phyloP scores from a whole-genome alignment of 2,888 invertebrate genomes.

The Agonum fuliginosum region DNA sequence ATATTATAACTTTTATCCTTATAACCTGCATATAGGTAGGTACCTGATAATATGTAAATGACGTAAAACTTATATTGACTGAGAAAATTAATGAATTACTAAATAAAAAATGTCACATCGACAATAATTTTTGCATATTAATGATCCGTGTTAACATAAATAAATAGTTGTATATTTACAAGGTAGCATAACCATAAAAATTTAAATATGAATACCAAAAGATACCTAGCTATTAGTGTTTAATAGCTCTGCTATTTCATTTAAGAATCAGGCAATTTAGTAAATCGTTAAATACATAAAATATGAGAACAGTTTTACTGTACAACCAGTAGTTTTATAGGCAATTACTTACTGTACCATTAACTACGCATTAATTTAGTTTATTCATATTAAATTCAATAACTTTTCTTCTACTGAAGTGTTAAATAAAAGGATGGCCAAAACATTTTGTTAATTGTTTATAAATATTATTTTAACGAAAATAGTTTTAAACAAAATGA shows the following conservation, averaged over 20 bases:
- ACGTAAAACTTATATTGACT: no score
- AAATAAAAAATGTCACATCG: no score
- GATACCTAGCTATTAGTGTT: background rate
- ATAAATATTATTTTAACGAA: no score
- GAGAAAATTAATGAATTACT: no score
- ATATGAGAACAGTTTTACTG: slow-evolving; percentile 1
- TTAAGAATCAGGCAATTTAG: background rate
- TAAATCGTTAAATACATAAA: slow-evolving; percentile 19
- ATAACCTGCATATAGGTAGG: no score
- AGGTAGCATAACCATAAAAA: background rate
- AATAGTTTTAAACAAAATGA: no score
- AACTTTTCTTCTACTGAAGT: background rate
- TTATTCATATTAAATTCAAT: slow-evolving; percentile 21
- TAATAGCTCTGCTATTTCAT: slow-evolving; percentile 13
- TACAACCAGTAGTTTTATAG: slow-evolving; percentile 27
- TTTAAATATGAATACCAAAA: slow-evolving; percentile 18
- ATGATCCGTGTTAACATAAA: background rate
- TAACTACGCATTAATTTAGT: slow-evolving; percentile 25
- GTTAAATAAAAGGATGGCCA: no score
- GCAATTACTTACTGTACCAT: slow-evolving; percentile 22
- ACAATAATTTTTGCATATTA: no score
- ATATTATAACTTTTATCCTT: no score
- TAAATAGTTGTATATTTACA: background rate
- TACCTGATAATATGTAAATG: no score
- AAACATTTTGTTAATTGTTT: no score